Evolutionary conservation across 2,797 vertebrate genomes (phyloP), one percentile per base, ranked within the genome.

Genomic region (Labeo calbasu): DNA sequence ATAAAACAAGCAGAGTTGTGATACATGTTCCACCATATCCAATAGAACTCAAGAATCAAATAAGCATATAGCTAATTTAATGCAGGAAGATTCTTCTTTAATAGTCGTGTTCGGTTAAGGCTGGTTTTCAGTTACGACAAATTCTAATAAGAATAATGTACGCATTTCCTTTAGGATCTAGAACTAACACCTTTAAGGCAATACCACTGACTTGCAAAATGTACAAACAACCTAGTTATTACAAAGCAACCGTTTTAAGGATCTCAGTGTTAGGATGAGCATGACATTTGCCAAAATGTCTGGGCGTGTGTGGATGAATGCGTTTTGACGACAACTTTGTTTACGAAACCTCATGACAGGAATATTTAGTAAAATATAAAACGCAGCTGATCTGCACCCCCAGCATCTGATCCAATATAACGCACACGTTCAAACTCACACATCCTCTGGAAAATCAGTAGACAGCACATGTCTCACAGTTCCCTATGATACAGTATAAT

Each of bases 311-410:
- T 23, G 32, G 32, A 28, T 19, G 17, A n/a, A 73, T 51, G 23
- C 36, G 25, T 61, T 51, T 72, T 48, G 40, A 68, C 57, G 50
- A 68, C 61, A 61, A 68, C 32, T 65, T 36, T 48, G 79, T 83
- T 66, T 76, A 68, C 7, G 48, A 72, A 77, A 46, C 48, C 32
- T 53, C 9, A 25, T 28, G 61, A 77, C 28, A 68, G 23, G 21
- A 76, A 76, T 51, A 51, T 82, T 81, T 59, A 15, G 13, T 46
- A 36, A 15, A 79, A 79, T 48, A 81, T 82, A 23, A 73, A 82
- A 73, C 11, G 7, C 69, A 72, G 55, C 25, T 79, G 4, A 72
- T 81, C 9, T 69, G 32, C 78, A 80, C n/a, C 65, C 48, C 48
- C 50, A 23, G n/a, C 10, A 69, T 59, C 4, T 25, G 57, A 46